phyloP scores from a whole-genome alignment of 2,113 vertebrate species.

The Heterocephalus glaber region DNA sequence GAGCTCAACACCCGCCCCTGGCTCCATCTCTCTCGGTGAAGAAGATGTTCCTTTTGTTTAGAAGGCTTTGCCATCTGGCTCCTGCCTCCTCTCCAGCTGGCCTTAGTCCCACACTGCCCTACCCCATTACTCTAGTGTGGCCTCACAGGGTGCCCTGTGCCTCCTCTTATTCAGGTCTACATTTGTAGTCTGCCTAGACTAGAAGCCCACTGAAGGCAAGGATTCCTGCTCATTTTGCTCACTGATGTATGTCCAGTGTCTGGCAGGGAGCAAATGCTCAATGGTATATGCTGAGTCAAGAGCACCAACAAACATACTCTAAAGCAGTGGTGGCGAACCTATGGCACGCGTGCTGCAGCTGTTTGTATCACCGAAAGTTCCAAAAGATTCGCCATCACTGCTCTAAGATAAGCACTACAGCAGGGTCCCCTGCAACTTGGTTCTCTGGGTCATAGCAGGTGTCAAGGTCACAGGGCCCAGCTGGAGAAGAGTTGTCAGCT shows the following conservation, averaged over 20 bases:
- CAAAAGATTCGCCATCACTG: background rate
- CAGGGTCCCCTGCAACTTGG: background rate
- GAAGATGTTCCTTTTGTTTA: background rate
- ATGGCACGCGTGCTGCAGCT: background rate
- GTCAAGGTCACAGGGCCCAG: background rate
- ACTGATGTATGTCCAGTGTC: background rate
- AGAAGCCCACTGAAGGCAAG: background rate
- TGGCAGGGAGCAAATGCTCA: background rate
- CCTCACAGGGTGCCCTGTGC: accelerated
- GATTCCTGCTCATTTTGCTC: background rate
- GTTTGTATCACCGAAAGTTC: background rate
- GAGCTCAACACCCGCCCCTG: background rate
- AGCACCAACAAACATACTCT: background rate
- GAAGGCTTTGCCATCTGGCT: background rate
- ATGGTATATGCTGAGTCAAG: background rate
- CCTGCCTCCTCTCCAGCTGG: background rate
- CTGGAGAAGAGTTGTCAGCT: background rate
- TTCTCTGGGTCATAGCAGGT: background rate
- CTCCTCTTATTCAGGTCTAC: background rate
- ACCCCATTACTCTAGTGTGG: background rate
- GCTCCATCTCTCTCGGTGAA: background rate
- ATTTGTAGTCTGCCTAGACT: background rate
- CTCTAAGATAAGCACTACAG: background rate
- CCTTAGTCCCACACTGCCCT: too few species aligned
- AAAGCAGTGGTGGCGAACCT: background rate